Base-by-base conservation (phyloP, 2,888 invertebrate species). In the Phymatocera aterrima region DNA sequence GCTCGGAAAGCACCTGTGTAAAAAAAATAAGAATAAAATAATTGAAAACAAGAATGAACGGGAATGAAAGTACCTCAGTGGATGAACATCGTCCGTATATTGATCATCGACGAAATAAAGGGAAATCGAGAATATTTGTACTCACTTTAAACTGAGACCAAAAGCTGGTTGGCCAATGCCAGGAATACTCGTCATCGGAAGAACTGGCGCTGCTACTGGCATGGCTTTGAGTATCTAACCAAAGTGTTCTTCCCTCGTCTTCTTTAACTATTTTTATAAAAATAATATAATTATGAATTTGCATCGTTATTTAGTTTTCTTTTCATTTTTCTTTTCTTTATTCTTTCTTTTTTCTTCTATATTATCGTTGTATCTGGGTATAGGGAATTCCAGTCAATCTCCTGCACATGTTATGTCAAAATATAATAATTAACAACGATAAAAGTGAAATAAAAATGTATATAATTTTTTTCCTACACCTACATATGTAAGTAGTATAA, bases 81-180 rank as follows among this genome's bases (percentile, higher is more conserved):
- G n/a, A n/a, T n/a, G n/a, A n/a, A n/a, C n/a, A n/a, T n/a, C n/a
- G n/a, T n/a, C n/a, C n/a, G n/a, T n/a, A n/a, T n/a, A n/a, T n/a
- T n/a, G n/a, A n/a, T n/a, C n/a, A n/a, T n/a, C n/a, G 40, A 12
- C 37, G 18, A 8, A 51, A 4, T 51, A 0, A 3, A 51, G 21
- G 24, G 8, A 21, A 51, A 51, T 8, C 10, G 1, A 12, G n/a
- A 40, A 21, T 24, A 64, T 43, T 77, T 77, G 4, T 24, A 86
- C 88, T 87, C 83, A 92, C 94, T 89, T 94, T 94, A 88, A 95
- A 95, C 89, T 96, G 96, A 15, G 95, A 96, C 92, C 94, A 94
- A 89, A 96, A 96, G 80, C 94, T 93, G n/a, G 96, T 96, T 68
- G 95, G 95, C 93, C 95, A 95, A 79, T 93, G 92, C 91, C 94